Percentiles rank a stretch among this genome's conserved stretches.
These are phyloP conservation scores for Ceramica pisi DNA, from an alignment of 2,888 invertebrate species.

Conservation along the genomic window DNA sequence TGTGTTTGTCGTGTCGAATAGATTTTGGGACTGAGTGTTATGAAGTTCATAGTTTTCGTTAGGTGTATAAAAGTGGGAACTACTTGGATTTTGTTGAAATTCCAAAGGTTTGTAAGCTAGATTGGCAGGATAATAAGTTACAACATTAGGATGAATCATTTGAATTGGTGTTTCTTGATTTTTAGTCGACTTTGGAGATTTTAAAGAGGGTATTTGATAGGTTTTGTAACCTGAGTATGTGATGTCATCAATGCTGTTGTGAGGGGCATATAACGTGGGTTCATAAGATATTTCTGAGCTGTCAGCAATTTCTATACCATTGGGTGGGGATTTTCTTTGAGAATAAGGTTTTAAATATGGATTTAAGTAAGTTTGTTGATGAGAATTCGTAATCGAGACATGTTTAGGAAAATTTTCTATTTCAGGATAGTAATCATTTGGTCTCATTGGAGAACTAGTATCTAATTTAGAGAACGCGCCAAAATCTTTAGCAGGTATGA, in stretches of 20 bases:
- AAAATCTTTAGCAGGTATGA: not conserved
- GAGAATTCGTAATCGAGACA: fast-evolving
- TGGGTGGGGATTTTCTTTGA: not conserved
- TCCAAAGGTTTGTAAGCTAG: not conserved
- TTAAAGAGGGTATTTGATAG: slow-evolving; percentile 20
- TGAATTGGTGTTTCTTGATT: not conserved
- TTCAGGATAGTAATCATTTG: not conserved
- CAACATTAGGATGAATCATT: not conserved
- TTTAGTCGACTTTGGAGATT: not conserved
- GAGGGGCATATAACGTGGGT: not conserved
- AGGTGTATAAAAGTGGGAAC: not conserved
- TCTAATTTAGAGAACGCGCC: not conserved
- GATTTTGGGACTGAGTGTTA: not conserved
- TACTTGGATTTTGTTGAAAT: not conserved
- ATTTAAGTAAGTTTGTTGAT: not conserved
- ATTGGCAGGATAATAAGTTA: not conserved
- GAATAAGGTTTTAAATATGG: not conserved
- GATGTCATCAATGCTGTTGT: not conserved
- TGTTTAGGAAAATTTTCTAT: not conserved
- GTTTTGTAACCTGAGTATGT: slow-evolving; percentile 49
- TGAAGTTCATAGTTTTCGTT: not conserved
- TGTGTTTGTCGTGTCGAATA: not conserved
- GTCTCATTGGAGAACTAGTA: not conserved
- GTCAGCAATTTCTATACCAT: not conserved
- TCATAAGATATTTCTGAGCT: not conserved